Evolutionary conservation across 2,113 vertebrate genomes (phyloP).

Genomic region (Peromyscus maniculatus): DNA sequence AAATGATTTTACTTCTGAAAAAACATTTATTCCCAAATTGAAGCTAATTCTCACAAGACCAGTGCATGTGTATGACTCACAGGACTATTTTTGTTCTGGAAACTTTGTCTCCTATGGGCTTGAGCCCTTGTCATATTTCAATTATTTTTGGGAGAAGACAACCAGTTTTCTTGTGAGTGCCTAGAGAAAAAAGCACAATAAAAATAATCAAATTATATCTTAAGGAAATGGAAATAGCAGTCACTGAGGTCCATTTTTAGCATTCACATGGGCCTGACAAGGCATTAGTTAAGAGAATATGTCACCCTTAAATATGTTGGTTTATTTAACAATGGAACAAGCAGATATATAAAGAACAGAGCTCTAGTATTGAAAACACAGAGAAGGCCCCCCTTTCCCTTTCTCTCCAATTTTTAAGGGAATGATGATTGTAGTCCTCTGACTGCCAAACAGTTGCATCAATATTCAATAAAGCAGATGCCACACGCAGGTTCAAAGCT

Average conservation of each 20-base stretch:
- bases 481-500: not conserved
- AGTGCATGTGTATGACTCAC: slow-evolving; percentile 36
- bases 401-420: not conserved
- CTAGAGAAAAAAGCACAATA: slow-evolving; percentile 65
- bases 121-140: slow-evolving; percentile 48
- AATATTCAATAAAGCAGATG: slow-evolving; percentile 24
- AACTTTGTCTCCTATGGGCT: slow-evolving; percentile 11
- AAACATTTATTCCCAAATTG: slow-evolving; percentile 52
- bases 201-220: slow-evolving; percentile 80
- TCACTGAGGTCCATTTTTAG: slow-evolving; percentile 75
- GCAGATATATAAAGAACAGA: slow-evolving; percentile 75
- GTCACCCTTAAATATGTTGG: slow-evolving; percentile 73
- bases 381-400: slow-evolving; percentile 61
- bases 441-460: slow-evolving; percentile 4
- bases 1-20: slow-evolving; percentile 59
- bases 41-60: not conserved
- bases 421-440: not conserved
- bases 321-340: slow-evolving; percentile 79
- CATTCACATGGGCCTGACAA: slow-evolving; percentile 58
- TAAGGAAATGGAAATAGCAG: slow-evolving; percentile 61
- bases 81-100: slow-evolving; percentile 28
- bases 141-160: slow-evolving; percentile 7
- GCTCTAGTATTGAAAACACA: slow-evolving; percentile 43
- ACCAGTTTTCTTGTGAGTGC: slow-evolving; percentile 58
- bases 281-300: slow-evolving; percentile 73